These are phyloP conservation scores for Athene cunicularia DNA, from an alignment of 2,113 vertebrate species.

Conservation along the genomic window DNA sequence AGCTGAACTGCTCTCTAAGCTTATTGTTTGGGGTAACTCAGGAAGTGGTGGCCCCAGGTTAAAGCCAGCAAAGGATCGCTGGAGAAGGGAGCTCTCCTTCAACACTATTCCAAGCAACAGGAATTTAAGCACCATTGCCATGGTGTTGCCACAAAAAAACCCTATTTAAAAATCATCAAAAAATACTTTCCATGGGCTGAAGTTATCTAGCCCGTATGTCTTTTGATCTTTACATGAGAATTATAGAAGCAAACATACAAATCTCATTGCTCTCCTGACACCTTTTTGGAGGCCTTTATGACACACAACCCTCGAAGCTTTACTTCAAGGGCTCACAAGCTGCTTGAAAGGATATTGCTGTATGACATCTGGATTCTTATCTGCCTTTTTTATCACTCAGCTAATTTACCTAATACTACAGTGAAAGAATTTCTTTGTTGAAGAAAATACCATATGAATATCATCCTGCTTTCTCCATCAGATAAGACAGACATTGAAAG, in stretches of 20 bases:
- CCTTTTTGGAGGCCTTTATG: not conserved
- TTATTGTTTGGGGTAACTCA: not conserved
- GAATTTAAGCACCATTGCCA: not conserved
- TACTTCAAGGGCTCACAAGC: not conserved
- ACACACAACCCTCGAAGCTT: not conserved
- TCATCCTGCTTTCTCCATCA: not conserved
- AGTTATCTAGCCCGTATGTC: not conserved
- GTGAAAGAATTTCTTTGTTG: conserved; percentile 7
- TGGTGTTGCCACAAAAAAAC: not conserved
- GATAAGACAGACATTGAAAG: not conserved
- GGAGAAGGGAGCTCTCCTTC: not conserved
- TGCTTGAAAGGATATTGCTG: not conserved
- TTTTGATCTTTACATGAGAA: not conserved
- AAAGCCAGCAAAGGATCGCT: not conserved
- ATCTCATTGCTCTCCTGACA: not conserved
- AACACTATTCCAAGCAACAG: not conserved
- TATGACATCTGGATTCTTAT: conserved; percentile 30
- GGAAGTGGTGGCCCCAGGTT: not conserved
- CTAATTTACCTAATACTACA: conserved; percentile 36
- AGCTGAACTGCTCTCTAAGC: not conserved
- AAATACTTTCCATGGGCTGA: not conserved
- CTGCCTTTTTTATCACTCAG: not conserved
- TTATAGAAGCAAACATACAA: not conserved
- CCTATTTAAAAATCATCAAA: not conserved
- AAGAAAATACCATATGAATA: conserved; percentile 16